A percentile compares a stretch with the other conserved stretches of the same genome.
Evolutionary conservation across 2,797 vertebrate species (phyloP).

Genomic region (Miichthys miiuy): DNA sequence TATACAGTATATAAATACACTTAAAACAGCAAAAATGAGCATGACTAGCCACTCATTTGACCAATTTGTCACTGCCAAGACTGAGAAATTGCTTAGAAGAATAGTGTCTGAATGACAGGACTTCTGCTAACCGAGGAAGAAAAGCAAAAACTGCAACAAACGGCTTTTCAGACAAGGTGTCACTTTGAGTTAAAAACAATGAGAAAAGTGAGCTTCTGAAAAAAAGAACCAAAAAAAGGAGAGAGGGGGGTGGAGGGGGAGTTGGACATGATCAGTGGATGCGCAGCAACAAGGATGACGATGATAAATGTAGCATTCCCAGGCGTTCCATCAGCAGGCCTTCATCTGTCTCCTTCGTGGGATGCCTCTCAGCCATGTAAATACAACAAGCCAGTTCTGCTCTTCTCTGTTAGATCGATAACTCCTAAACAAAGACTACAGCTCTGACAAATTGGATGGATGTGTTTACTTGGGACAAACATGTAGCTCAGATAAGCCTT

Average conservation of each 20-base stretch:
- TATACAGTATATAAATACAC: neutral
- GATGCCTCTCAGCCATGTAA: conserved; percentile 73
- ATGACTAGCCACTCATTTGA: conserved; percentile 23
- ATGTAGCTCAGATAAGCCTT: conserved; percentile 59
- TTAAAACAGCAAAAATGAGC: neutral
- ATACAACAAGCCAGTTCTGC: conserved; percentile 65
- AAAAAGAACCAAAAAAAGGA: neutral
- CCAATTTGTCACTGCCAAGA: conserved; percentile 21
- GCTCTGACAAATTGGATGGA: conserved; percentile 71
- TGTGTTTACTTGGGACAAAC: conserved; percentile 68
- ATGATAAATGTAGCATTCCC: conserved; percentile 74
- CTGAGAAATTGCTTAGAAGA: conserved; percentile 41
- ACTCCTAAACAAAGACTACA: conserved; percentile 73
- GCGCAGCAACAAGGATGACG: conserved; percentile 61
- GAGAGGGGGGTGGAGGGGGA: neutral
- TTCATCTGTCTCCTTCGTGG: conserved; percentile 73
- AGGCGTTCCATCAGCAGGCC: conserved; percentile 71
- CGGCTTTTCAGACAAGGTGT: conserved; percentile 50
- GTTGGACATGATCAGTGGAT: conserved; percentile 69
- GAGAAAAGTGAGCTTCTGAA: conserved; percentile 22
- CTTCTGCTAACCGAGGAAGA: conserved; percentile 37
- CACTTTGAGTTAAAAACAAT: conserved; percentile 65
- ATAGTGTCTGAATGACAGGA: conserved; percentile 35
- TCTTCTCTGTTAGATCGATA: conserved; percentile 68
- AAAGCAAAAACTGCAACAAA: conserved; percentile 49